Evolutionary conservation across 2,113 vertebrate species (phyloP), one percentile per base, ranked within the genome.

Genomic region (Plectropomus leopardus): DNA sequence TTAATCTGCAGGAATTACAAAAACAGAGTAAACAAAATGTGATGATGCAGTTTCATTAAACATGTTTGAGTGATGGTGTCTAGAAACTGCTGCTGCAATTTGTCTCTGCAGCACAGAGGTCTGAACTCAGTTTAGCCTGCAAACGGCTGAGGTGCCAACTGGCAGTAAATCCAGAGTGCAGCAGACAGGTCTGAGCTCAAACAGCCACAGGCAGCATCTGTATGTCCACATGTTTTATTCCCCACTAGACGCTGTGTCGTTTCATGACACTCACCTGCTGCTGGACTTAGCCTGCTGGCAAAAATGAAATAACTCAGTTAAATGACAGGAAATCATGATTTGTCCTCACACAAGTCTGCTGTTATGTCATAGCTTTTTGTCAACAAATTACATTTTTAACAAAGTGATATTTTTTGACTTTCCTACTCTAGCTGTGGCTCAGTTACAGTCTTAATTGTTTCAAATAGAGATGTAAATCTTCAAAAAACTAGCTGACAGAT

Each of bases 131-230:
- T 68, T 77, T 14, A 70, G 19, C 66, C 68, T 45, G 59, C 6
- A 11, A 72, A 61, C 72, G 17, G 72, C 76, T 28, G 51, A 76
- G 80, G 77, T 48, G 77, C 44, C 67, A 65, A 64, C 67, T 73
- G 81, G 55, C 67, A 54, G 79, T 30, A 65, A 58, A 60, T 70
- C 55, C 26, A 4, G 36, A 70, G 28, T 55, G 1, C 44, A 72
- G 76, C 75, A 48, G 84, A 45, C 79, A 51, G 63, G 42, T 72
- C 47, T 3, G 47, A 21, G 47, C 24, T 23, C 34, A 53, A 32
- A 44, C 69, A 23, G 72, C 77, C 64, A 17, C 42, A 50, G 44
- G 69, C 59, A 79, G 48, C 84, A 36, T 61, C 45, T 65, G 69
- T 10, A 26, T 17, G 45, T 58, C 65, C 45, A 32, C 8, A 69